Base-by-base conservation (phyloP, 2,888 invertebrate species). In the Tiphia femorata region DNA sequence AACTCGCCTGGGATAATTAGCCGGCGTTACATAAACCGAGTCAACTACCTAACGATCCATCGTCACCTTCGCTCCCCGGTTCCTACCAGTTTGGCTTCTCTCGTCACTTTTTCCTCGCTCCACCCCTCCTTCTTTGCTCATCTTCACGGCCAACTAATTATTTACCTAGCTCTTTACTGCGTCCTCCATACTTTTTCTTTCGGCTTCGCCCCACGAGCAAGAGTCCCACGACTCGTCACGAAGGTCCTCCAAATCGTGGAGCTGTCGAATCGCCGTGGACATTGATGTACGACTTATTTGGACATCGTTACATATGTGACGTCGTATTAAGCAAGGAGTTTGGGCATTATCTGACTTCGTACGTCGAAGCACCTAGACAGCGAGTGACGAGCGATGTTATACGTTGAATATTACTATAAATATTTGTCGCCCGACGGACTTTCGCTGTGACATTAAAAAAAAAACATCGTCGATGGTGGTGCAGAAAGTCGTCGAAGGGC, bases 21-120 rank as follows among this genome's bases (percentile, higher is more conserved):
- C 68, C 58, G 58, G 52, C 64, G 65, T 61, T 59, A 50, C 57
- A 62, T 65, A 69, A 75, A 73, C 63, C 73, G 50, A 73, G 68
- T 69, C 71, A 73, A 73, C 62, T 63, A 70, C 64, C 62, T 73
- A 75, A 76, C 70, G 75, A 77, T 76, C 77, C 58, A 76, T 77
- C 76, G 73, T 70, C 76, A 73, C 73, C 70, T 75, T 58, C 62
- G 35, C 48, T 40, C 52, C 19, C 27, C 23, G 27, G 12, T 41
- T 46, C 42, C 16, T 43, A 20, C 6, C 14, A 10, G 21, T 52
- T 3, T 25, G 29, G 7, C 38, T 19, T 43, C 43, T 16, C 29
- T 40, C 14, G 20, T 12, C 12, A 17, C n/a, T 27, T 35, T 3
- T 21, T 29, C 16, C 25, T 14, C 7, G 16, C 7, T 21, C 37